Conservation (phyloP, 2,888 invertebrate genomes). For the Anthophora plumipes region DNA sequence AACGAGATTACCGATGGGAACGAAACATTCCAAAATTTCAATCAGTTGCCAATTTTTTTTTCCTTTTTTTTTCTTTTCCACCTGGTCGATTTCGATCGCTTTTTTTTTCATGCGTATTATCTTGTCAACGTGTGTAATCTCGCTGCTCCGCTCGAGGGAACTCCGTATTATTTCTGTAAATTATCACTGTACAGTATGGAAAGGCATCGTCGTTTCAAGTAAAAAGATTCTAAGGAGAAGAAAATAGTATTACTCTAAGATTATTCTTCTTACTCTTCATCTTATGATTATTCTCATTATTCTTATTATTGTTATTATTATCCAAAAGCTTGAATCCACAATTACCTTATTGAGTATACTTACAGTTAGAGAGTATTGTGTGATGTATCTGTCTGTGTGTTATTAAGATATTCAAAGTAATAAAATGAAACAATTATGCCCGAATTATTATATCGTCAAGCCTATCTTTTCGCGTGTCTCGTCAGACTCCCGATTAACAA, state of each 20-base stretch:
- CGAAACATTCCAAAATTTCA: constrained; percentile 60
- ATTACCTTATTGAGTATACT: constrained; percentile 77
- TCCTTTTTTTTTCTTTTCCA: neutral
- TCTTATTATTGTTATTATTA: constrained; percentile 74
- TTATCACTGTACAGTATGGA: constrained; percentile 75
- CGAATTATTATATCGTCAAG: constrained; percentile 34
- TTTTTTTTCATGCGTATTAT: neutral
- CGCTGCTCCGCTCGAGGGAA: constrained; percentile 51
- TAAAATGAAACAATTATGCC: constrained; percentile 77
- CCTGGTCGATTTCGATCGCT: constrained; percentile 20
- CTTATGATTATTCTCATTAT: constrained; percentile 70
- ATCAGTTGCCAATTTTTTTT: constrained; percentile 2
- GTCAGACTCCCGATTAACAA: constrained; percentile 19
- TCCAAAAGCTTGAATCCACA: constrained; percentile 76
- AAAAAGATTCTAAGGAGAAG: constrained; percentile 60
- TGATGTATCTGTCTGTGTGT: constrained; percentile 83
- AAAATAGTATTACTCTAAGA: constrained; percentile 74
- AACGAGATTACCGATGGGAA: constrained; percentile 55
- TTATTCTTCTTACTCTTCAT: constrained; percentile 74
- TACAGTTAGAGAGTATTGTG: constrained; percentile 80
- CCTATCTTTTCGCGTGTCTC: constrained; percentile 29
- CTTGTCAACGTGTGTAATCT: constrained; percentile 44
- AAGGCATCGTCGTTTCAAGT: constrained; percentile 64
- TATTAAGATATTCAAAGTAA: constrained; percentile 77
- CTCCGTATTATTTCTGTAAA: constrained; percentile 73